Evolutionary conservation across 1,140 invertebrate species (phyloP).

Genomic region (Goniozus legneri): DNA sequence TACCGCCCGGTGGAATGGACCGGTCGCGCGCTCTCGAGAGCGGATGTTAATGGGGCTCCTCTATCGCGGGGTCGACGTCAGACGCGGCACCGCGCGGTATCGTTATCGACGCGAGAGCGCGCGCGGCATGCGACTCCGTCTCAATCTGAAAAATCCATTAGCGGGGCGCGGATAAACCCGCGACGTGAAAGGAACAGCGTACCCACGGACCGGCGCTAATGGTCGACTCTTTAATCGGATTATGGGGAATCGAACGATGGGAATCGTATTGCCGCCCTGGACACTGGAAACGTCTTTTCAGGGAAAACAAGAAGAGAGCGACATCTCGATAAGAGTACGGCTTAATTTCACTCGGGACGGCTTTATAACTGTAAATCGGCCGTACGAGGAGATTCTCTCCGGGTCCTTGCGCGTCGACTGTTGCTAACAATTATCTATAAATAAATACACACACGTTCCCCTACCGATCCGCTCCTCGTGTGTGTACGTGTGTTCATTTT

Average conservation of each 20-base stretch:
- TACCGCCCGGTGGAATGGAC: neutral
- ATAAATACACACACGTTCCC: too few relatives aligned
- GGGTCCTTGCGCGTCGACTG: too few relatives aligned
- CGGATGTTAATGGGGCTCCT: neutral
- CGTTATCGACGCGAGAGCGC: too few relatives aligned
- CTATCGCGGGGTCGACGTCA: neutral
- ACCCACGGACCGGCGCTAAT: slow-evolving; percentile 24
- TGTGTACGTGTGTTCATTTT: slow-evolving; percentile 10
- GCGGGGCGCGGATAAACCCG: slow-evolving; percentile 12
- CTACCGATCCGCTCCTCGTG: slow-evolving; percentile 8
- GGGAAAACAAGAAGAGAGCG: too few relatives aligned
- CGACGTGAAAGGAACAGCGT: neutral
- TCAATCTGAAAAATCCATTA: slow-evolving; percentile 50
- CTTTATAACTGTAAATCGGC: too few relatives aligned
- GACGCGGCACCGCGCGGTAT: too few relatives aligned
- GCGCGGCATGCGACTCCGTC: slow-evolving; percentile 21
- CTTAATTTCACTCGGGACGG: too few relatives aligned
- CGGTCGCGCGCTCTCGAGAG: too few relatives aligned
- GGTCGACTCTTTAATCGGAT: slow-evolving; percentile 39
- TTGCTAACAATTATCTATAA: too few relatives aligned
- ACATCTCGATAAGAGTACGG: too few relatives aligned
- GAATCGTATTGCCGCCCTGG: slow-evolving; percentile 29
- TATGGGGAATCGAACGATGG: slow-evolving; percentile 42
- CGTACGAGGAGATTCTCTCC: too few relatives aligned
- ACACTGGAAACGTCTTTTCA: too few relatives aligned